phyloP scores from a whole-genome alignment of 2,113 vertebrate species.

The Notothenia coriiceps region DNA sequence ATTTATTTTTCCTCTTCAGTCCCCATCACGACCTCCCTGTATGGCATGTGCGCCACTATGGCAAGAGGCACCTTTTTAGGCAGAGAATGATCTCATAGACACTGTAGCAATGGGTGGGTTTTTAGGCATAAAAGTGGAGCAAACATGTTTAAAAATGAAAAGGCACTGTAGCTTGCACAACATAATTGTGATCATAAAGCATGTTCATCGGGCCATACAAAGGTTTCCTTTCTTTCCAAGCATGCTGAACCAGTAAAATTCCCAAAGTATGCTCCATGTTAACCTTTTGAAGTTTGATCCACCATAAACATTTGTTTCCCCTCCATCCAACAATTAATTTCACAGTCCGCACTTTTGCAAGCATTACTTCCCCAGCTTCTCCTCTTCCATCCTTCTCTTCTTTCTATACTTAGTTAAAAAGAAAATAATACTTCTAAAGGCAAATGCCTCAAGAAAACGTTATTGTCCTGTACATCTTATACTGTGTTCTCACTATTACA shows the following conservation, averaged over 20 bases:
- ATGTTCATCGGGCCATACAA: slow-evolving; percentile 81
- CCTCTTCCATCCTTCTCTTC: slow-evolving; percentile 76
- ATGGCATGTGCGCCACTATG: slow-evolving; percentile 85
- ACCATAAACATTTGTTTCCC: slow-evolving; percentile 77
- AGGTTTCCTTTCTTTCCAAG: slow-evolving; percentile 76
- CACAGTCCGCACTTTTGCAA: slow-evolving; percentile 75
- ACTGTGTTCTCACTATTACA: slow-evolving; percentile 96
- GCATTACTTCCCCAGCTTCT: slow-evolving; percentile 76
- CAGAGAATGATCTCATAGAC: slow-evolving; percentile 58
- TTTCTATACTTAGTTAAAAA: slow-evolving; percentile 62
- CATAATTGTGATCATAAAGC: slow-evolving; percentile 80
- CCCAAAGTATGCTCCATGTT: slow-evolving; percentile 81
- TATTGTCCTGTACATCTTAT: slow-evolving; percentile 87
- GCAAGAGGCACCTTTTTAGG: slow-evolving; percentile 75
- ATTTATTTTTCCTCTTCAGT: slow-evolving; percentile 84
- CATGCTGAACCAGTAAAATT: slow-evolving; percentile 76
- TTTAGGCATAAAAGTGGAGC: slow-evolving; percentile 50
- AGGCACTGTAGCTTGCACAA: slow-evolving; percentile 75
- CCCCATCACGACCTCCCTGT: slow-evolving; percentile 84
- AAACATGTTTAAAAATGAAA: slow-evolving; percentile 43
- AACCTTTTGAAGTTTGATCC: slow-evolving; percentile 76
- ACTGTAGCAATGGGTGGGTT: slow-evolving; percentile 64
- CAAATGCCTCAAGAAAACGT: slow-evolving; percentile 86
- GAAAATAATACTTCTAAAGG: slow-evolving; percentile 35
- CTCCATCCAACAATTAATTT: slow-evolving; percentile 78